Evolutionary conservation across 53 echinoderm and acorn worm genomes (phyloP).

Genomic region (Antedon mediterranea): DNA sequence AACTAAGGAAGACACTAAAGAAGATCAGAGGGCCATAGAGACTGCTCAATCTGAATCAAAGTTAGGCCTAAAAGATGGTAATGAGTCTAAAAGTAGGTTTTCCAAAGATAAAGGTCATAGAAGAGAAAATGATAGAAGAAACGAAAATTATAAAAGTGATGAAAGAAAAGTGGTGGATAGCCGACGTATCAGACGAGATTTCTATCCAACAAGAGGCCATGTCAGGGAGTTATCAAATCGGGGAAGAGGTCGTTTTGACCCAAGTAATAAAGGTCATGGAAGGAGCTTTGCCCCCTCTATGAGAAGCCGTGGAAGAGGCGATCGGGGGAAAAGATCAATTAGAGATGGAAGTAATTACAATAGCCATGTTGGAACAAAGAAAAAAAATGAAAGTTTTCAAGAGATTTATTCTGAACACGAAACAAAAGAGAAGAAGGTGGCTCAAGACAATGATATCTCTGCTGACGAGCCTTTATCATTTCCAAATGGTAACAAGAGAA

Average conservation of each 20-base stretch:
- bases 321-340: slow-evolving; percentile 17
- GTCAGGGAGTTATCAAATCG: slow-evolving; percentile 67
- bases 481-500: not conserved
- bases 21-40: not conserved
- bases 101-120: slow-evolving; percentile 33
- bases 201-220: slow-evolving; percentile 30
- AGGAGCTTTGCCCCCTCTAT: not conserved
- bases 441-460: not conserved
- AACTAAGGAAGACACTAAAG: not conserved
- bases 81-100: slow-evolving; percentile 5
- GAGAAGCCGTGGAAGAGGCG: slow-evolving; percentile 29
- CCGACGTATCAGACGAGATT: slow-evolving; percentile 19
- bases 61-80: not conserved
- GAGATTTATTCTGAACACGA: not conserved
- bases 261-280: slow-evolving; percentile 18
- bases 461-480: not conserved
- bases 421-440: not conserved
- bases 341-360: not conserved
- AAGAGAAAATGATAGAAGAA: slow-evolving; percentile 21
- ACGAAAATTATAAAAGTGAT: slow-evolving; percentile 6
- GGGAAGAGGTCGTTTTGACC: slow-evolving; percentile 37
- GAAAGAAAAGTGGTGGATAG: slow-evolving; percentile 1
- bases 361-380: not conserved
- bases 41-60: not conserved
- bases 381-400: not conserved